These are phyloP conservation scores for Melierax canorus DNA, from an alignment of 2,113 vertebrate genomes.

Conservation along the genomic window DNA sequence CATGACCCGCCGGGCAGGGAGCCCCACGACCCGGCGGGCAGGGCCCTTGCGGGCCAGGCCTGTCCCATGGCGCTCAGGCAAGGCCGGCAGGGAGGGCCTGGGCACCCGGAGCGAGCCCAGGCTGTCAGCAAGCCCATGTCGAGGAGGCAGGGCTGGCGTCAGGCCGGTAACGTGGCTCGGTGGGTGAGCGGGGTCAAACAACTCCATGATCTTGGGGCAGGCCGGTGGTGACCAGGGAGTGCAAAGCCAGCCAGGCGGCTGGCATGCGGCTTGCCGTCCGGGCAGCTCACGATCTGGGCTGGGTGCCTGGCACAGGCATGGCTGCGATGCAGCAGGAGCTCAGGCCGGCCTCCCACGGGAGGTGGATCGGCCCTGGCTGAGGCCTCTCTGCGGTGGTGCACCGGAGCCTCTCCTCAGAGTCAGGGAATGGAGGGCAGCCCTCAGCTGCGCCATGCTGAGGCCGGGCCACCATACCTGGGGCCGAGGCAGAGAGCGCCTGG, in stretches of 20 bases:
- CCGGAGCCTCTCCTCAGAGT: accelerated
- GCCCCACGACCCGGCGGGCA: accelerated
- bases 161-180: accelerated
- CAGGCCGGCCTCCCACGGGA: accelerated
- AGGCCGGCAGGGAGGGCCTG: accelerated
- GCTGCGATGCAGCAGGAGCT: background rate
- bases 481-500: accelerated
- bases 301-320: background rate
- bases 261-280: accelerated
- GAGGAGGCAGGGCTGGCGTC: background rate
- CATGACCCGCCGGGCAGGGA: accelerated
- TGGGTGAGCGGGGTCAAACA: accelerated
- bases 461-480: background rate
- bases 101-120: background rate
- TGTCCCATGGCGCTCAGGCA: accelerated
- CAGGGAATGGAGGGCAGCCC: background rate
- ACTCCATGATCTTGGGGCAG: too few relatives aligned
- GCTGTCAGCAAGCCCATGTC: accelerated
- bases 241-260: background rate
- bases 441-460: background rate
- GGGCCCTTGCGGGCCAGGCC: background rate
- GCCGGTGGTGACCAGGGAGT: background rate
- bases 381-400: background rate
- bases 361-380: too few relatives aligned
- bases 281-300: background rate